A percentile compares a stretch with the other conserved stretches of the same genome.
phyloP scores from a whole-genome alignment of 2,113 vertebrate species.

The Platycercus adscitus region DNA sequence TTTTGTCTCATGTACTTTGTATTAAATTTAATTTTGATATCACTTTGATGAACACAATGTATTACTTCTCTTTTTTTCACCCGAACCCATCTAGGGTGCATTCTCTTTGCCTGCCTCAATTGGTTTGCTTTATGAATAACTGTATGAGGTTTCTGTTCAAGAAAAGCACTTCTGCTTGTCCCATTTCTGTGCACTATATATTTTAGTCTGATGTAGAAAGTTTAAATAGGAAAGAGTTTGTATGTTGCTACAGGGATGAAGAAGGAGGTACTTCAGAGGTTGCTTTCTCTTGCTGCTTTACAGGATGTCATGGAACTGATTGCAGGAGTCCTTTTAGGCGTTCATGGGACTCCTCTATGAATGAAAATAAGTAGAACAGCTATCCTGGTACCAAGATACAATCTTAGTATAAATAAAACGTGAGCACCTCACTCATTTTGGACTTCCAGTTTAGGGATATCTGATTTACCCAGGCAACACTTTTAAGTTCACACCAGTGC shows the following conservation, averaged over 20 bases:
- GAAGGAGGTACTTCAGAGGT: background rate
- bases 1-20: constrained; percentile 76
- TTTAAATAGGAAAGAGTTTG: background rate
- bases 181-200: background rate
- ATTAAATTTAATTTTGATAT: constrained; percentile 75
- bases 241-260: background rate
- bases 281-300: background rate
- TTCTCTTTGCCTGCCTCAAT: constrained; percentile 34
- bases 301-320: background rate
- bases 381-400: background rate
- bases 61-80: constrained; percentile 60
- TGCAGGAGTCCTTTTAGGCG: background rate
- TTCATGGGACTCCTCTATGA: rapidly evolving
- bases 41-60: constrained; percentile 57
- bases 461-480: background rate
- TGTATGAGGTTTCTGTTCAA: constrained; percentile 34
- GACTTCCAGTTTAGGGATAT: background rate
- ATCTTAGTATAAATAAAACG: background rate
- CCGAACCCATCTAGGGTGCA: background rate
- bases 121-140: constrained; percentile 48
- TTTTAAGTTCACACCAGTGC: background rate
- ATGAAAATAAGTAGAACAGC: background rate
- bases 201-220: background rate
- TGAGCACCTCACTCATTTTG: background rate
- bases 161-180: constrained; percentile 17